Evolutionary conservation across 2,888 invertebrate species (phyloP).

Genomic region (Eristalinus aeneus): DNA sequence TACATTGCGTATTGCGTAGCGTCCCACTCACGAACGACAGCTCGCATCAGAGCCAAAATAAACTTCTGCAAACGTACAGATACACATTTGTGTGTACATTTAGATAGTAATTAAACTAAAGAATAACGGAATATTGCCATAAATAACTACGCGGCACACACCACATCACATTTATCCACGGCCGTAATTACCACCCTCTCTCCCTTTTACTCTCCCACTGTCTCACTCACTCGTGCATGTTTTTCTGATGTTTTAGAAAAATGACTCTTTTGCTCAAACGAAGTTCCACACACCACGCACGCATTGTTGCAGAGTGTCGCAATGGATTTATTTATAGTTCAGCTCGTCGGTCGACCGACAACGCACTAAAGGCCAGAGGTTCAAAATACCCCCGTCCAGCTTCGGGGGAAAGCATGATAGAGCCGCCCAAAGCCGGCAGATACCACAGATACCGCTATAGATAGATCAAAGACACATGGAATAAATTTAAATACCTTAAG

Average conservation of each 20-base stretch:
- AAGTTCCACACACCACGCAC: conserved; percentile 48
- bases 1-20: not conserved
- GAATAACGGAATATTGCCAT: not conserved
- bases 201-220: not conserved
- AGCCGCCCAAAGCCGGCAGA: not conserved
- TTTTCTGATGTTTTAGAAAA: conserved; percentile 21
- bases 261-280: conserved; percentile 55
- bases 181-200: not conserved
- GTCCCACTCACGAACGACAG: not conserved
- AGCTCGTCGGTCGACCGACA: not conserved
- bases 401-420: not conserved
- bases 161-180: not conserved
- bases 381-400: not conserved
- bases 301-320: conserved; percentile 47
- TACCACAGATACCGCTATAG: not conserved
- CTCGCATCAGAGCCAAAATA: not conserved
- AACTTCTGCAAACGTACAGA: not conserved
- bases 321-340: conserved; percentile 53
- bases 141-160: not conserved
- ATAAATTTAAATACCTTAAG: conserved; percentile 19
- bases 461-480: conserved; percentile 12
- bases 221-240: not conserved
- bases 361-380: not conserved
- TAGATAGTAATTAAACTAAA: not conserved
- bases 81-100: not conserved